Conservation (phyloP, 2,113 vertebrate species). For the Helogale parvula region DNA sequence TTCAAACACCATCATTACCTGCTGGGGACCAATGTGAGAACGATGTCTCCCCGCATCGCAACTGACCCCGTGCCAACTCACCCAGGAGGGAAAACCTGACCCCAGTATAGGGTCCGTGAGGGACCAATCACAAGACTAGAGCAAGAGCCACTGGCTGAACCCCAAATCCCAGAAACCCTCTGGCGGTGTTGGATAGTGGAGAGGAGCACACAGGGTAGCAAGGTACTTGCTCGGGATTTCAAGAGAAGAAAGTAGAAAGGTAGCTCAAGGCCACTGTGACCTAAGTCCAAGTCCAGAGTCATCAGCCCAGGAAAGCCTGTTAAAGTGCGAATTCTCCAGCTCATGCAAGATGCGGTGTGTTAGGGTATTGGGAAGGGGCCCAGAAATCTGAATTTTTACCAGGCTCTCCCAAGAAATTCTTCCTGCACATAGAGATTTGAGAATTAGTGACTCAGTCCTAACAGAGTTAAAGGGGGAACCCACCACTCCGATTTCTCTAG, state of each 20-base stretch:
- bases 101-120: neutral
- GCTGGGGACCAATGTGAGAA: neutral
- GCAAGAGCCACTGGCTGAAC: neutral
- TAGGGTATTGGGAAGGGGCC: neutral
- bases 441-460: neutral
- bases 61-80: neutral
- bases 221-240: neutral
- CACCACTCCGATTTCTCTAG: neutral
- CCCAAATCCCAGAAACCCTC: neutral
- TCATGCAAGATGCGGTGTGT: neutral
- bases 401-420: neutral
- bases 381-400: constrained; percentile 29
- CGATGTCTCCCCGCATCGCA: neutral
- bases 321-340: neutral
- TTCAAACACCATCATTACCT: neutral
- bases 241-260: neutral
- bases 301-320: neutral
- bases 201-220: neutral
- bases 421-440: neutral
- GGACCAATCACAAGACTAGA: neutral
- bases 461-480: neutral
- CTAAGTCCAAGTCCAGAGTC: neutral
- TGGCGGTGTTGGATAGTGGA: neutral
- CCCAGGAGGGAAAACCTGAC: neutral
- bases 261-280: neutral